Conservation (phyloP, 2,888 invertebrate species). For the Brenthis hecate region DNA sequence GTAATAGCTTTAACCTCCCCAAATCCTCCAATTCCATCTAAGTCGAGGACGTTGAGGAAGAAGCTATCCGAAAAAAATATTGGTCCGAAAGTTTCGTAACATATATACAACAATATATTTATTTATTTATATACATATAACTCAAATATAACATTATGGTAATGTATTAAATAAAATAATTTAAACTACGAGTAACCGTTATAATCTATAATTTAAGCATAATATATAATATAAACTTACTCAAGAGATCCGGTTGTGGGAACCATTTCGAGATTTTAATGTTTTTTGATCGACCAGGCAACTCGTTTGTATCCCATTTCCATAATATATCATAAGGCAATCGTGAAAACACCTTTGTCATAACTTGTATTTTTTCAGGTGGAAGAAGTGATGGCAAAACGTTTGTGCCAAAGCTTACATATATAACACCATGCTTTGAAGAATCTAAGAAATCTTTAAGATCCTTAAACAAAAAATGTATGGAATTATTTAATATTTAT, state of each 20-base stretch:
- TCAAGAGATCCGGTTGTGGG: constrained; percentile 43
- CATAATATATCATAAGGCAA: constrained; percentile 64
- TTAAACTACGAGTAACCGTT: background rate
- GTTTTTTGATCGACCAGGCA: constrained; percentile 49
- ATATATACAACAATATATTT: too few relatives aligned
- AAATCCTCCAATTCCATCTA: too few relatives aligned
- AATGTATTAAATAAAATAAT: background rate
- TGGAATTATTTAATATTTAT: too few relatives aligned
- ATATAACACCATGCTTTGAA: constrained; percentile 59
- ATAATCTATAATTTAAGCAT: background rate
- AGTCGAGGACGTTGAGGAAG: too few relatives aligned
- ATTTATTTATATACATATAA: too few relatives aligned
- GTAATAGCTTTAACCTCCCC: too few relatives aligned
- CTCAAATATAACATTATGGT: too few relatives aligned
- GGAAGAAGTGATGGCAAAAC: constrained; percentile 52
- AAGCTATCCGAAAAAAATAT: too few relatives aligned
- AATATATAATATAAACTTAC: constrained; percentile 37
- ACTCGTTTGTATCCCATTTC: constrained; percentile 60
- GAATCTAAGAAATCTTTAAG: constrained; percentile 55
- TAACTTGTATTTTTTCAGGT: constrained; percentile 45
- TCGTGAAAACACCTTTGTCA: constrained; percentile 56
- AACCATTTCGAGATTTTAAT: constrained; percentile 47
- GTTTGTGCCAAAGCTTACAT: constrained; percentile 62
- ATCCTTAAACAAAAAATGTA: constrained; percentile 43
- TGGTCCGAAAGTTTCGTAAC: too few relatives aligned